Percentiles rank a stretch among this genome's conserved stretches.
Evolutionary conservation across 2,888 invertebrate genomes (phyloP).

Genomic region (Drosophila ustulata): DNA sequence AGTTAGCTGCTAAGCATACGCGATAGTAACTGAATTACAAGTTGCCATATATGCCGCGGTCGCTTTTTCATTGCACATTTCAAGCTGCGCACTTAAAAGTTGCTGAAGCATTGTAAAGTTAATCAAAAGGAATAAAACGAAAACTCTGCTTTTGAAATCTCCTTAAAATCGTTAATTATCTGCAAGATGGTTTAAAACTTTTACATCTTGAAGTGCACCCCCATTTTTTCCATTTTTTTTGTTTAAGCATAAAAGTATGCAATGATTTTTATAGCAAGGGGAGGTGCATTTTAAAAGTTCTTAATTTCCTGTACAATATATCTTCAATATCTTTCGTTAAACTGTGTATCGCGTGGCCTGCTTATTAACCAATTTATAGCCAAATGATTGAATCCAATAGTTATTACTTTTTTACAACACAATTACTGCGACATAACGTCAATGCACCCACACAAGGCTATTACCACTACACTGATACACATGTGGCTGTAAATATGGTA

Average conservation of each 20-base stretch:
- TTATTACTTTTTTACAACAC: constrained; percentile 22
- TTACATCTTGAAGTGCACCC: neutral
- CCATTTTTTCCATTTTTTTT: neutral
- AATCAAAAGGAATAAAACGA: neutral
- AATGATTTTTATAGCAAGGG: neutral
- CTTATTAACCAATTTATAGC: constrained; percentile 23
- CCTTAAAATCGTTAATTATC: neutral
- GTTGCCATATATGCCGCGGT: neutral
- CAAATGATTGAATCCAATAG: constrained; percentile 30
- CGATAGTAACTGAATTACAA: neutral
- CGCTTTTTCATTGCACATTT: neutral
- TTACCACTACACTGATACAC: constrained; percentile 22
- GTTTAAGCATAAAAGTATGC: neutral
- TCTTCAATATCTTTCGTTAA: neutral
- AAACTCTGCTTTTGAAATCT: neutral
- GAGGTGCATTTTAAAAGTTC: neutral
- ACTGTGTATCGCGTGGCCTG: neutral
- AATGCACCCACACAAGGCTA: constrained; percentile 7
- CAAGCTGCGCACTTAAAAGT: neutral
- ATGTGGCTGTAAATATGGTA: constrained; percentile 15
- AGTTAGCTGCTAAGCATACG: constrained; percentile 5
- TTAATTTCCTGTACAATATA: neutral
- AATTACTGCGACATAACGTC: constrained; percentile 29
- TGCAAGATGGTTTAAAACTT: neutral
- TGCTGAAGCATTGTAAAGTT: neutral